phyloP scores from a whole-genome alignment of 2,113 vertebrate species.

The Macrotis lagotis region DNA sequence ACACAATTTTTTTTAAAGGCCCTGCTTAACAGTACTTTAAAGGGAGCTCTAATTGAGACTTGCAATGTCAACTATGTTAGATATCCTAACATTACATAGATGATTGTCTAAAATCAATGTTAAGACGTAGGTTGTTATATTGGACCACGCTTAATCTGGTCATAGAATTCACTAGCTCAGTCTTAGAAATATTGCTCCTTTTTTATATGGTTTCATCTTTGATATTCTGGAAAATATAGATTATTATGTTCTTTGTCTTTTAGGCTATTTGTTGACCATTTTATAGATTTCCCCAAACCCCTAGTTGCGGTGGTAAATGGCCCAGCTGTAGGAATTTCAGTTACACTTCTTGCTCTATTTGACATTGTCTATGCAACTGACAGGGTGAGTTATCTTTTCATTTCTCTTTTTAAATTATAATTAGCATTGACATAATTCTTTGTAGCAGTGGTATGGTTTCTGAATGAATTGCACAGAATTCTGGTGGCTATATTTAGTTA shows the following conservation, averaged over 20 bases:
- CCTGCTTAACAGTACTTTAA: not conserved
- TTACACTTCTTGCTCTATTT: conserved; percentile 87
- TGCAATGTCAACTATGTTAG: not conserved
- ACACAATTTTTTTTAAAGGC: not conserved
- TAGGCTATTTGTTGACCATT: conserved; percentile 84
- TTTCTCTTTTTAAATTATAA: not conserved
- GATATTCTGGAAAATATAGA: not conserved
- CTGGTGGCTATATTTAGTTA: not conserved
- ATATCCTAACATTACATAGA: not conserved
- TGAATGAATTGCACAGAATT: not conserved
- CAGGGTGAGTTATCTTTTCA: conserved; percentile 79
- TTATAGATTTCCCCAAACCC: conserved; percentile 93
- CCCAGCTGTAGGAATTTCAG: conserved; percentile 88
- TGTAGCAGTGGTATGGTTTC: not conserved
- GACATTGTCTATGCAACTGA: conserved; percentile 89
- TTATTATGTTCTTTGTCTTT: conserved; percentile 20
- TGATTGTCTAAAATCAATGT: not conserved
- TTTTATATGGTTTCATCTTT: not conserved
- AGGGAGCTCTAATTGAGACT: not conserved
- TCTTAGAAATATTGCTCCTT: not conserved
- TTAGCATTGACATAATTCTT: not conserved
- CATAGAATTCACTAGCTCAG: not conserved
- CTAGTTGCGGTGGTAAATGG: conserved; percentile 89
- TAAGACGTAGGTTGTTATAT: fast-evolving
- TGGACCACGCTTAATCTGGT: not conserved